A percentile compares a stretch with the other conserved stretches of the same genome.
Evolutionary conservation across 1,140 invertebrate genomes (phyloP).

Genomic region (Temnothorax curvispinosus): DNA sequence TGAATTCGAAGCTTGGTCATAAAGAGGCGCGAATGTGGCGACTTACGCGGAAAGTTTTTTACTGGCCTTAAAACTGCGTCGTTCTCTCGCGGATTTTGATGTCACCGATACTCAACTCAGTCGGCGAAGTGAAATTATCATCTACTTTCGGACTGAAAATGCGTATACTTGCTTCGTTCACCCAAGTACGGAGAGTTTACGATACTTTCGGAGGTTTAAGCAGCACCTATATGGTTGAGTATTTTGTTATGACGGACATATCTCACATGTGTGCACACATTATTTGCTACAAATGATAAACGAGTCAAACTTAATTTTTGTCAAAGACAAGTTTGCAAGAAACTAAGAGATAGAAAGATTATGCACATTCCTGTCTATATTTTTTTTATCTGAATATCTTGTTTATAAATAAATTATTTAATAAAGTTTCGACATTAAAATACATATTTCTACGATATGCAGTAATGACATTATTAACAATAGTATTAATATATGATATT

Average conservation of each 20-base stretch:
- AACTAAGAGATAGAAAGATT: background rate
- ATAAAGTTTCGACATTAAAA: background rate
- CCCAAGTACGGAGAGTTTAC: slow-evolving; percentile 74
- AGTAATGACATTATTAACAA: background rate
- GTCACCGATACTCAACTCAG: background rate
- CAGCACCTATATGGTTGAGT: background rate
- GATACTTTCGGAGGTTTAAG: slow-evolving; percentile 71
- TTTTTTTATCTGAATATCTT: background rate
- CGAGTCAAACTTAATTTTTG: slow-evolving; percentile 52
- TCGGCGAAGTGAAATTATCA: slow-evolving; percentile 77
- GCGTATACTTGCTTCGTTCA: slow-evolving; percentile 73
- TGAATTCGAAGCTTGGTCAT: slow-evolving; percentile 29
- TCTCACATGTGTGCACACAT: background rate
- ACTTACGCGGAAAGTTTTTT: slow-evolving; percentile 46
- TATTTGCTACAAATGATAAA: slow-evolving; percentile 7
- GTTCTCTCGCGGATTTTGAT: slow-evolving; percentile 37
- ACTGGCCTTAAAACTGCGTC: slow-evolving; percentile 5
- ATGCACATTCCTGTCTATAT: background rate
- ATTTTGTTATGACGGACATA: background rate
- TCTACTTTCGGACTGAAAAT: slow-evolving; percentile 71
- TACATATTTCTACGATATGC: background rate
- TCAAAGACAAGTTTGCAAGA: background rate
- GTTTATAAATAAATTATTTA: background rate
- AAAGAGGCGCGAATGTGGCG: slow-evolving; percentile 20
- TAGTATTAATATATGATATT: background rate